phyloP scores from a whole-genome alignment of 2,797 vertebrate genomes.

The Petrocephalus sullivani region DNA sequence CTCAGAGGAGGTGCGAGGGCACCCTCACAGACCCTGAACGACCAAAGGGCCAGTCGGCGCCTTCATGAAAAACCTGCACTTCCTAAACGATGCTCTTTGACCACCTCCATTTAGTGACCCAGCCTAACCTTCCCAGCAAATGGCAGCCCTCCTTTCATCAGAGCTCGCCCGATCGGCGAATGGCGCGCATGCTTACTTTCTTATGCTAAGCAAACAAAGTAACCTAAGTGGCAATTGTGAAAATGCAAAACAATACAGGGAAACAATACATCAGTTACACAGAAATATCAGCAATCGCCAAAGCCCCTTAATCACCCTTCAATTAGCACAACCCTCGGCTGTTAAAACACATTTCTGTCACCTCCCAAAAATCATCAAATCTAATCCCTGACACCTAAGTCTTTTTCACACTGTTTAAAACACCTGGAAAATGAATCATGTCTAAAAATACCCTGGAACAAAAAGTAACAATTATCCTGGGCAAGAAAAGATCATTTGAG shows the following conservation, averaged over 20 bases:
- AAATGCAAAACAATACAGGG: not conserved
- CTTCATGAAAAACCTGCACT: conserved; percentile 36
- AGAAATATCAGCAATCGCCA: not conserved
- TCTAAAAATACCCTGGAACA: conserved; percentile 30
- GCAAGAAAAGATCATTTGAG: not conserved
- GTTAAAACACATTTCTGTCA: not conserved
- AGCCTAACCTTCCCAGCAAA: conserved; percentile 6
- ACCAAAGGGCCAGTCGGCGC: conserved; percentile 25
- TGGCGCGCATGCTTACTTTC: not conserved
- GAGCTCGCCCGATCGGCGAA: not conserved
- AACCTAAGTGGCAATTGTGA: not conserved
- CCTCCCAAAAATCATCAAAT: conserved; percentile 9
- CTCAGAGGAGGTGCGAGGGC: conserved; percentile 48
- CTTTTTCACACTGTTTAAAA: conserved; percentile 26
- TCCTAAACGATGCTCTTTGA: conserved; percentile 12
- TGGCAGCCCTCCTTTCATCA: not conserved
- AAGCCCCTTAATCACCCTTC: not conserved
- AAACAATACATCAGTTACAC: not conserved
- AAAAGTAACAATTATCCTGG: conserved; percentile 31
- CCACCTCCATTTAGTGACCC: not conserved
- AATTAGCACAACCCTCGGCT: not conserved
- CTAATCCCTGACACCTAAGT: conserved; percentile 29
- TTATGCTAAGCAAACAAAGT: not conserved
- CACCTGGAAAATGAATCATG: conserved; percentile 25
- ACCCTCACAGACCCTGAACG: conserved; percentile 36